These are phyloP conservation scores for Oncorhynchus kisutch DNA, from an alignment of 2,113 vertebrate genomes.

Conservation along the genomic window DNA sequence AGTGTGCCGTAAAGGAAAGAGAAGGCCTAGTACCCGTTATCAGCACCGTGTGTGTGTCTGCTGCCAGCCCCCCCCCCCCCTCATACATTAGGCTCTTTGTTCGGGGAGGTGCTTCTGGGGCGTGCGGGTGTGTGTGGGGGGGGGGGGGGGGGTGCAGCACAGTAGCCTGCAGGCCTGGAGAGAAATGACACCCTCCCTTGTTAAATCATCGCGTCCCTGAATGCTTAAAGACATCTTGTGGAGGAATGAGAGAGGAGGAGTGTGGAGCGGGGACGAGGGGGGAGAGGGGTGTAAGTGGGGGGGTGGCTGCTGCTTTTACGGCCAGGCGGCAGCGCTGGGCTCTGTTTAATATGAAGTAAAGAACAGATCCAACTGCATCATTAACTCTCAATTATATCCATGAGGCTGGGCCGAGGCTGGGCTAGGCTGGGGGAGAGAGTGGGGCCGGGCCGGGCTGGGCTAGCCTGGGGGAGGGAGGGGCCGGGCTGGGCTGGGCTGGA, in stretches of 20 bases:
- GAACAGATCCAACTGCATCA: constrained; percentile 74
- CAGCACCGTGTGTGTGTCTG: constrained; percentile 60
- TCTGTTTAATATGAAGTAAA: constrained; percentile 73
- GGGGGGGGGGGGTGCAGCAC: constrained; percentile 52
- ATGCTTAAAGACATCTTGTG: constrained; percentile 85
- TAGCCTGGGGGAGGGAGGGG: too few relatives aligned
- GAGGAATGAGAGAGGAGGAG: constrained; percentile 61
- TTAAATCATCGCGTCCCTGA: constrained; percentile 78
- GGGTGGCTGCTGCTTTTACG: constrained; percentile 53
- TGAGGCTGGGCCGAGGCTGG: constrained; percentile 36
- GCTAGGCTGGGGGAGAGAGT: too few relatives aligned
- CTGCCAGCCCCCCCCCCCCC: constrained; percentile 37
- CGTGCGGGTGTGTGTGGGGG: constrained; percentile 47
- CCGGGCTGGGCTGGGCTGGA: constrained; percentile 35
- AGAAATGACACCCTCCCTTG: constrained; percentile 75
- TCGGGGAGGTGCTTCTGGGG: constrained; percentile 77
- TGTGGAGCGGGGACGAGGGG: constrained; percentile 15
- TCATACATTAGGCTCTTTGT: constrained; percentile 91
- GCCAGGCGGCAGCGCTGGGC: constrained; percentile 63
- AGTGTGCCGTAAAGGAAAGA: constrained; percentile 74
- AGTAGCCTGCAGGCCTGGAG: constrained; percentile 56
- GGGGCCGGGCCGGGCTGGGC: too few relatives aligned
- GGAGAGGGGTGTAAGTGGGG: neutral
- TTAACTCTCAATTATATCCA: constrained; percentile 75
- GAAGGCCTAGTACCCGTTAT: constrained; percentile 76